Conservation (phyloP, 2,797 vertebrate genomes). For the Hemibagrus guttatus region DNA sequence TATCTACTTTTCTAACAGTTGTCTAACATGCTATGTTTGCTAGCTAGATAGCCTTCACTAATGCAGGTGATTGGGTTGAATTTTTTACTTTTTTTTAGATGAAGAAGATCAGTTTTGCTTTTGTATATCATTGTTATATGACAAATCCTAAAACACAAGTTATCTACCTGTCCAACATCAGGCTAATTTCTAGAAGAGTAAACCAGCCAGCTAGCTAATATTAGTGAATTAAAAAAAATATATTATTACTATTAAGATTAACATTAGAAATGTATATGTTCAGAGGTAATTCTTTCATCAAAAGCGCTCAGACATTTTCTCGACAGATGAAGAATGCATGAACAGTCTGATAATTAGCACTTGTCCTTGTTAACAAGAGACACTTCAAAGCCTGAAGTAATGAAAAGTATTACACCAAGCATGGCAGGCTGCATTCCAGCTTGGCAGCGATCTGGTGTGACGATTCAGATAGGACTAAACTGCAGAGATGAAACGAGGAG, state of each 20-base stretch:
- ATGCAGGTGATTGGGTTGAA: background rate
- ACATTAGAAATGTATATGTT: background rate
- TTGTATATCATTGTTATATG: background rate
- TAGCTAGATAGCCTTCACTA: background rate
- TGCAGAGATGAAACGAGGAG: constrained; percentile 79
- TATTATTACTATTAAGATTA: background rate
- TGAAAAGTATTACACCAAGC: constrained; percentile 74
- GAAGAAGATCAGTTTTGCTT: background rate
- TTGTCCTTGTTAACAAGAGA: constrained; percentile 50
- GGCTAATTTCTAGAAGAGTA: background rate
- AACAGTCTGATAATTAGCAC: constrained; percentile 5
- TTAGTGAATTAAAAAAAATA: background rate
- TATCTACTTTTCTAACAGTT: background rate
- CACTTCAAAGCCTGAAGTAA: constrained; percentile 71
- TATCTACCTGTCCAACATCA: background rate
- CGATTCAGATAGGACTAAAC: constrained; percentile 72
- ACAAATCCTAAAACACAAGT: background rate
- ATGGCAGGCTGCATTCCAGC: constrained; percentile 54
- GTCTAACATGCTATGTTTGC: background rate
- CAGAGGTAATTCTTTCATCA: background rate
- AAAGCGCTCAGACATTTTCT: background rate
- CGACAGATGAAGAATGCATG: background rate
- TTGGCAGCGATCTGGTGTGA: constrained; percentile 74
- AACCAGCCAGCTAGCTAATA: background rate
- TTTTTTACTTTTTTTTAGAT: background rate